Conservation (phyloP, 92 coral and sea anemone genomes). For the Palythoa grandiflora region DNA sequence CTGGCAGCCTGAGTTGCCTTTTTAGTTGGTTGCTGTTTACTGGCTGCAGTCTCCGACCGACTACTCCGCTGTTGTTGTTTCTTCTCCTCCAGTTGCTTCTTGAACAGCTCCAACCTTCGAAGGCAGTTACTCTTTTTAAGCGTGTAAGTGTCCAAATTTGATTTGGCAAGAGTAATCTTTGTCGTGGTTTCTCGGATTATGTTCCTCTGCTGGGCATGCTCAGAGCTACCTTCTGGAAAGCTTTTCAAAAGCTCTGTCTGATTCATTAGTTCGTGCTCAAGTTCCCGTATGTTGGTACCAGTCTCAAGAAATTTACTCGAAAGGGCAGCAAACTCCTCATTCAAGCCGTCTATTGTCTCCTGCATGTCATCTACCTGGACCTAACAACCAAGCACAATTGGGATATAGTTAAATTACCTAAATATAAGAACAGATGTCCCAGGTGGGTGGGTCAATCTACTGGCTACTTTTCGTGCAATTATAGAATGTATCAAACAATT, state of each 20-base stretch:
- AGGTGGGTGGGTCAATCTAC: too few relatives aligned
- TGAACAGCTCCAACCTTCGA: conserved; percentile 31
- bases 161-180: conserved; percentile 82
- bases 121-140: conserved; percentile 33
- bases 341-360: conserved; percentile 88
- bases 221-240: conserved; percentile 80
- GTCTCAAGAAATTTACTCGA: conserved; percentile 85
- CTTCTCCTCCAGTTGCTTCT: conserved; percentile 40
- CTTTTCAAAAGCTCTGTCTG: conserved; percentile 87
- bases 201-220: conserved; percentile 85
- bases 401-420: background rate
- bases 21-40: background rate
- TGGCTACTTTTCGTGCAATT: too few relatives aligned
- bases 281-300: conserved; percentile 84
- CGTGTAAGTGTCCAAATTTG: conserved; percentile 51
- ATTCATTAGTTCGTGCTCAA: conserved; percentile 91
- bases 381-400: conserved; percentile 38
- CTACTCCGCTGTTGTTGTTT: conserved; percentile 29
- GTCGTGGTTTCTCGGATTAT: conserved; percentile 93
- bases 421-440: too few relatives aligned
- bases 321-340: conserved; percentile 90
- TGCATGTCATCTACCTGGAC: conserved; percentile 94
- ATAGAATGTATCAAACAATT: too few relatives aligned
- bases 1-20: background rate
- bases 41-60: background rate